Base-by-base conservation (phyloP, 2,113 vertebrate species). In the Clarias batrachus region DNA sequence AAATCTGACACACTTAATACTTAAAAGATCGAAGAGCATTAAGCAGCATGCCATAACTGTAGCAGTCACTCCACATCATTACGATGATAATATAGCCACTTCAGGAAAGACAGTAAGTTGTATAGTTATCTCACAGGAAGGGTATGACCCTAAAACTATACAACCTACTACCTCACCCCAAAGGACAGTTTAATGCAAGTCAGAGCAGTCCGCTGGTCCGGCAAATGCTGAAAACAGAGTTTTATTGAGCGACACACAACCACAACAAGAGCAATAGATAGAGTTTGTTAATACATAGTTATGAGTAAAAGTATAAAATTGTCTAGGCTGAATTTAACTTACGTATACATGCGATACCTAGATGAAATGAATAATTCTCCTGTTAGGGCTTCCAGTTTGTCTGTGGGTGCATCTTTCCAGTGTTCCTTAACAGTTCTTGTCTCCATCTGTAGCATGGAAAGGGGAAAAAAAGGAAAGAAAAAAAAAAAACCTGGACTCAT, bases 131-230 rank as follows among this genome's bases (percentile, higher is more conserved):
- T 96, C 96, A 97, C 93, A 97, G 94, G 93, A 95, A 96, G 97
- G 97, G 97, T 94, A 89, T 93, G 90, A 96, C 97, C 98, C 97
- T 95, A 97, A 99, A 98, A 99, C 98, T 98, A 99, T 99, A 99
- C 98, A 99, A 99, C 97, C 97, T 99, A 99, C 97, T 99, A 99
- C 98, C 98, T 99, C 98, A 99, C 97, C 97, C 97, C 97, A 99
- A 98, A 99, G 97, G 97, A 95, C 97, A 93, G 96, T 95, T 41
- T 84, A 82, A 84, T 13, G 13, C 25, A 48, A 41, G 7, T 81
- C 23, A 41, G 23, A 48, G 89, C 10, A 25, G 92, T 84, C 89
- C 81, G 23, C 78, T 6, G 41, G 17, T 77, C 80, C 71, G 17
- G 17, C 9, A 70, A 59, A 23, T 60, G 84, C 63, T 86, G 71